Evolutionary conservation across 2,797 vertebrate genomes (phyloP), one percentile per base, ranked within the genome.

Genomic region (Anguilla pacifica): DNA sequence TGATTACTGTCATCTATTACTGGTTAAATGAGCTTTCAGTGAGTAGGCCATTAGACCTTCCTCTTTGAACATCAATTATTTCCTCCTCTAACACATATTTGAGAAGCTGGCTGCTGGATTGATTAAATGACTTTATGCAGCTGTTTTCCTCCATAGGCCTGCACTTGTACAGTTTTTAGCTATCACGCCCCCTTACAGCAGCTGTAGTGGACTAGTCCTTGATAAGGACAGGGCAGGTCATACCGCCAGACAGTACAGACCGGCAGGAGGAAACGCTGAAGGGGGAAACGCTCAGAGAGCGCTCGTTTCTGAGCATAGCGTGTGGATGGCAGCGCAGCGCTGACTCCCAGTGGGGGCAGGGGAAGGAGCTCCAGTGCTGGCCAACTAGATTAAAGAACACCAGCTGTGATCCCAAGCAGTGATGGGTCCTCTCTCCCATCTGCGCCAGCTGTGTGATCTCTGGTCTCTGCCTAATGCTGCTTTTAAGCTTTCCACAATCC

Each of bases 361-460:
- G 57, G 59, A 72, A 84, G 64, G 82, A 87, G 83, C 83, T 84
- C 64, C 39, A 15, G 17, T 67, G 6, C 87, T 61, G 59, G 49
- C 85, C 89, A 89, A 87, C 86, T 70, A 88, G 88, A 90, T 90
- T 90, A 91, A 85, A 88, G 89, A 90, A 89, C 83, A 70, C 88
- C 90, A 88, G 77, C 89, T 79, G 85, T 84, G 87, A 51, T 67
- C 85, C 57, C 55, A 43, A 88, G 61, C 53, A 17, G 55, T 4
- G 35, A 59, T 31, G 46, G 72, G 59, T 31, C 55, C 81, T 59
- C 61, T 35, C 28, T 83, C 43, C 35, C 61, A 83, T 61, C 85
- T 87, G 83, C 84, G 84, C 83, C 79, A 91, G 83, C 81, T 55
- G 70, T 87, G 57, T 15, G 57, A 77, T 89, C 89, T 88, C 87